These are phyloP conservation scores for Salpingus planirostris DNA, from an alignment of 2,888 invertebrate genomes.

Conservation along the genomic window DNA sequence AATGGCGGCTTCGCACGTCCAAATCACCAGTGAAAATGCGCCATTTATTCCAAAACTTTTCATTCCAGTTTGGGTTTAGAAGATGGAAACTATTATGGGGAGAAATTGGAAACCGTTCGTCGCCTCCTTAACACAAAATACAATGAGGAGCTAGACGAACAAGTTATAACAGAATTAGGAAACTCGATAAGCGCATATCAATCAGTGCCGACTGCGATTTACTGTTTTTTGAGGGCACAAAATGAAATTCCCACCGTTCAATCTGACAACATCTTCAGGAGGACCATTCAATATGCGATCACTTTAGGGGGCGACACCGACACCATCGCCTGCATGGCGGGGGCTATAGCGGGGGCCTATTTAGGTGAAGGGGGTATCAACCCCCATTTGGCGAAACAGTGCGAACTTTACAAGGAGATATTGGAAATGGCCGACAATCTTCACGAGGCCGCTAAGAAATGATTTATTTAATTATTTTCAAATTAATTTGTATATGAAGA, in stretches of 20 bases:
- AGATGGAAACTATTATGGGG: slow-evolving; percentile 45
- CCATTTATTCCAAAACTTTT: not conserved
- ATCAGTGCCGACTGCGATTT: slow-evolving; percentile 66
- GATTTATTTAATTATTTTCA: slow-evolving; percentile 1
- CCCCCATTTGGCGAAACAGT: slow-evolving; percentile 46
- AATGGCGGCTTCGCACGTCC: not conserved
- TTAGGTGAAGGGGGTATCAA: slow-evolving; percentile 51
- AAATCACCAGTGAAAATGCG: too few relatives aligned
- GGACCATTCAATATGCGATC: slow-evolving; percentile 61
- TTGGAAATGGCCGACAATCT: slow-evolving; percentile 47
- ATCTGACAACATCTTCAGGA: slow-evolving; percentile 51
- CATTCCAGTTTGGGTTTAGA: slow-evolving; percentile 32
- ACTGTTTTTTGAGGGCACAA: slow-evolving; percentile 52
- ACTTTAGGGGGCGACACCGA: slow-evolving; percentile 69
- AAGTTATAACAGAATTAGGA: slow-evolving; percentile 49
- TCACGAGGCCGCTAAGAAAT: slow-evolving; percentile 20
- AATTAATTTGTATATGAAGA: too few relatives aligned
- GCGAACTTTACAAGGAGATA: slow-evolving; percentile 50
- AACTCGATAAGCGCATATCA: slow-evolving; percentile 54
- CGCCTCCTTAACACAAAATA: slow-evolving; percentile 40
- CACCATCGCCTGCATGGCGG: slow-evolving; percentile 68
- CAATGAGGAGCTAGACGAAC: slow-evolving; percentile 40
- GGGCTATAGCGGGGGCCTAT: slow-evolving; percentile 59
- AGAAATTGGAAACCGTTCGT: slow-evolving; percentile 46
- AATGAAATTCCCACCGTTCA: slow-evolving; percentile 43